Evolutionary conservation across 1,140 invertebrate genomes (phyloP), one percentile per base, ranked within the genome.

Genomic region (Drosophila pseudoananassae): DNA sequence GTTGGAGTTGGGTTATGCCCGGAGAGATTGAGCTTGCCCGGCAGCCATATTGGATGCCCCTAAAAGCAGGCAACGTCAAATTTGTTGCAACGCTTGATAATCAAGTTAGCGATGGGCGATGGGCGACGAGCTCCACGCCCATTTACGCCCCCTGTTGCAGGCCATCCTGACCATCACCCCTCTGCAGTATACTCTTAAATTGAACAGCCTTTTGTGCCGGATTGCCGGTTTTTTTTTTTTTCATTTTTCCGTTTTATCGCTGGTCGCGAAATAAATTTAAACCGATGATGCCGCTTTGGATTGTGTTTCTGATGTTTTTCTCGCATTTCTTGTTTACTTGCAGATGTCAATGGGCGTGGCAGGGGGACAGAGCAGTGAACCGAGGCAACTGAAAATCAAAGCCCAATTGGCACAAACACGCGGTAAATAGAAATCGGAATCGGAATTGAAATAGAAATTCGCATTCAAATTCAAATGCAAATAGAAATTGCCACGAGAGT

Each of bases 391-490:
- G 83, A 64, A 87, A 88, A 88, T 83, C 78, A 88, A 88, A 87
- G 83, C 64, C 73, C 74, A 87, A 87, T 88, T 87, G 72, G 78
- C 83, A 78, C 83, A 87, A 87, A 76, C 73, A 76, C 71, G 73
- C 73, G 73, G 71, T 76, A 76, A 77, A 77, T 77, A 76, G 75
- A 77, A 77, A 71, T 84, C 57, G 72, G 46, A 76, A 49, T 73
- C 70, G 68, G 65, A 71, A 72, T 70, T 56, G 66, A 71, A 88
- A 88, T 78, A 66, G 82, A 75, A 88, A 87, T 87, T 87, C 82
- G 50, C 65, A 69, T 87, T 88, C 78, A 75, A 81, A 81, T 87
- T 87, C 82, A 69, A 87, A 82, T 87, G 69, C 80, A 84, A 84
- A 87, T 87, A 49, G 69, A 63, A 82, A 78, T 83, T 83, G 79